These are phyloP conservation scores for Emydoidea blandingii DNA, from an alignment of 2,797 vertebrate species.

Conservation along the genomic window DNA sequence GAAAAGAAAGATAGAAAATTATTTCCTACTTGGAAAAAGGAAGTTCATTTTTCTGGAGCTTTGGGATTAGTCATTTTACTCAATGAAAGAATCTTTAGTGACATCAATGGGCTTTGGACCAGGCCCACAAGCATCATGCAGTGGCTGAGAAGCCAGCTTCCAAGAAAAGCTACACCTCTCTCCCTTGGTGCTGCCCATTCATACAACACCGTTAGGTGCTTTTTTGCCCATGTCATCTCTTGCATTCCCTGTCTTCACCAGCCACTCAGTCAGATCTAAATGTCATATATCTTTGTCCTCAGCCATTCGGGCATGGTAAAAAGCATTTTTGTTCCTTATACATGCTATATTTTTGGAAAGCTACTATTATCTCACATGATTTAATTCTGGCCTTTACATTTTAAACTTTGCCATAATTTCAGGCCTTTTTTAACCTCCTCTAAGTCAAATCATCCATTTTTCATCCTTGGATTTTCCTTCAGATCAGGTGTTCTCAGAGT, in stretches of 20 bases:
- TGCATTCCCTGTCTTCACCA: constrained; percentile 40
- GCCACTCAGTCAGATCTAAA: constrained; percentile 63
- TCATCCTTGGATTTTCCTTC: not conserved
- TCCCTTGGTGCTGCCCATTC: constrained; percentile 7
- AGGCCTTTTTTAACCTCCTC: not conserved
- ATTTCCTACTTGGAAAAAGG: rapidly evolving
- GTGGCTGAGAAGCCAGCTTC: not conserved
- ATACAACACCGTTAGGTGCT: not conserved
- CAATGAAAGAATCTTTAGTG: not conserved
- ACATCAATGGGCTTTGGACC: not conserved
- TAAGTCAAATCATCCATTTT: not conserved
- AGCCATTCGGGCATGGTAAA: constrained; percentile 57
- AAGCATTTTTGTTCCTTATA: constrained; percentile 61
- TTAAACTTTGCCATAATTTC: constrained; percentile 26
- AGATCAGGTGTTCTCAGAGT: not conserved
- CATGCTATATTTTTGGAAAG: constrained; percentile 47
- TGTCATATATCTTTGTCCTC: constrained; percentile 67
- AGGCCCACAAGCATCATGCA: not conserved
- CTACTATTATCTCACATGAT: not conserved
- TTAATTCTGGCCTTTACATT: not conserved
- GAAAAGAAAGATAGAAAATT: not conserved
- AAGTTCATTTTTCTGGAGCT: not conserved
- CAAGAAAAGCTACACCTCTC: not conserved
- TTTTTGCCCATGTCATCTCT: constrained; percentile 14
- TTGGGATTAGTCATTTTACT: not conserved